Evolutionary conservation across 2,888 invertebrate species (phyloP), one percentile per base, ranked within the genome.

Genomic region (Nomada flava): DNA sequence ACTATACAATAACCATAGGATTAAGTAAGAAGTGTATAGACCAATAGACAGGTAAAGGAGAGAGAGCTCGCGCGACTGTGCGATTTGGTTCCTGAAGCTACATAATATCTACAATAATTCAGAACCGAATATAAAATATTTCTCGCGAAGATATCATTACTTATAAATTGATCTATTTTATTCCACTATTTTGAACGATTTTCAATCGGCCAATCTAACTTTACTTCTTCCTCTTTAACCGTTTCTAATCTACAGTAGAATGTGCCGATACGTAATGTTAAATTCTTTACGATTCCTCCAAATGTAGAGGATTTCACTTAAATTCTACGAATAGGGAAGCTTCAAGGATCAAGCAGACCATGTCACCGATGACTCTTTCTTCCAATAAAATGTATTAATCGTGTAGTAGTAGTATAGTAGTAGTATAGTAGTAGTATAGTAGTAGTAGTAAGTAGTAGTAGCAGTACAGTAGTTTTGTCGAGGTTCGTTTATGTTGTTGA

Each of bases 1-100:
- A 91, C 89, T 85, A 47, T 73, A 89, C 85, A 88, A 78, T 88
- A 88, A 88, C 86, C 86, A 87, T 87, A 89, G 83, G 81, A 86
- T 50, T 80, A 85, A 82, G 78, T 77, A 79, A 79, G 78, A 87
- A 83, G 77, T 79, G 74, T 88, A 81, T 85, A 75, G 81, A 86
- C 79, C 77, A 76, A 86, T 79, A 85, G 83, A 76, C 69, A 71
- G 76, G 73, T 63, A 80, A 78, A 69, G 83, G 79, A 76, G 68
- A 86, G 87, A 87, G 84, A 75, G 72, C 82, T 76, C 85, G 79
- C 79, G 81, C 72, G 76, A 84, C 76, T 60, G 52, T 60, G 78
- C 59, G 62, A 83, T 76, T 63, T 55, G 74, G 79, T 83, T 83
- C 70, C 50, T 79, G 82, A 81, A 79, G 68, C 42, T 67, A 47